Conservation (phyloP, 35 echinoderm and acorn worm genomes). For the Eucidaris tribuloides region DNA sequence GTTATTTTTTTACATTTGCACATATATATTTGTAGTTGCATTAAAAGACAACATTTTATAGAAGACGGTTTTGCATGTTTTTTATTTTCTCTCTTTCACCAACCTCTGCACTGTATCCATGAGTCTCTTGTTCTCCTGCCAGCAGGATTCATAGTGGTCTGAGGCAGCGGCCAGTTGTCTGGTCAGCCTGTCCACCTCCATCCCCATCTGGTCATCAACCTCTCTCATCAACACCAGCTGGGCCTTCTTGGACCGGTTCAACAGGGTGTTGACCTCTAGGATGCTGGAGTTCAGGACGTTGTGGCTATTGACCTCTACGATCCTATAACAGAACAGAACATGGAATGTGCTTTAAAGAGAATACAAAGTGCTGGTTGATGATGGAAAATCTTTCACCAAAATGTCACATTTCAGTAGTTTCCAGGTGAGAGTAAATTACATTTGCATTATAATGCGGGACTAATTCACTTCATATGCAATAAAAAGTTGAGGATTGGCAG, state of each 20-base stretch:
- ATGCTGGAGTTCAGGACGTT: slow-evolving; percentile 39
- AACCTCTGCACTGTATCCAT: slow-evolving; percentile 45
- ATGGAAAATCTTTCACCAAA: too few relatives aligned
- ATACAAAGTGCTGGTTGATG: too few relatives aligned
- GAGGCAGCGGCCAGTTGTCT: slow-evolving; percentile 15
- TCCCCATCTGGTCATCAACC: slow-evolving; percentile 18
- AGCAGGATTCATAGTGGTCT: slow-evolving; percentile 25
- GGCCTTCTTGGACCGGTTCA: slow-evolving; percentile 52
- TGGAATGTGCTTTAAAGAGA: neutral
- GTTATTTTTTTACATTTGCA: too few relatives aligned
- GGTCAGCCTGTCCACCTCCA: slow-evolving; percentile 16
- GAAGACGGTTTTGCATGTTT: too few relatives aligned
- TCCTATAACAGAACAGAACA: neutral
- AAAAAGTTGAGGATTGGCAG: too few relatives aligned
- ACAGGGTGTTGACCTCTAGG: slow-evolving; percentile 60
- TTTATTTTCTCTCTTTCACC: neutral
- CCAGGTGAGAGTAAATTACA: too few relatives aligned
- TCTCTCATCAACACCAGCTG: slow-evolving; percentile 70
- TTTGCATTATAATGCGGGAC: too few relatives aligned
- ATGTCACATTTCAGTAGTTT: too few relatives aligned
- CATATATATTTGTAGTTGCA: too few relatives aligned
- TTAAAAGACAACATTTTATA: too few relatives aligned
- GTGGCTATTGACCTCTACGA: slow-evolving; percentile 73
- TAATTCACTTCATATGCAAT: too few relatives aligned
- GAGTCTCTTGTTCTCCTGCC: slow-evolving; percentile 37